phyloP scores from a whole-genome alignment of 1,140 invertebrate genomes.

The Trachymyrmex septentrionalis region DNA sequence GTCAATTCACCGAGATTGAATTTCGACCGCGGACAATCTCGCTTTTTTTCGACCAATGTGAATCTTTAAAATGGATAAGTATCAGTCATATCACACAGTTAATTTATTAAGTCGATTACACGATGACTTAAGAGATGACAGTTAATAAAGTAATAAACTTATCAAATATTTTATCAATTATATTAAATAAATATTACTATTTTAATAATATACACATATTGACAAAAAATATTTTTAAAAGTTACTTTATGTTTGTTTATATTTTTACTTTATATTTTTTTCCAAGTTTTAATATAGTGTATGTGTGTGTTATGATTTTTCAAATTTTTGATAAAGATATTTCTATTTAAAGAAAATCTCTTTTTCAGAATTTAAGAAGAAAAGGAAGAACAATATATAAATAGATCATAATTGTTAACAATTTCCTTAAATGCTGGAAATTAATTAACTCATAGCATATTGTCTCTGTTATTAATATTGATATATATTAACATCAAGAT shows the following conservation, averaged over 20 bases:
- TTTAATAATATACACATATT: not conserved
- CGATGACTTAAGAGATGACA: not conserved
- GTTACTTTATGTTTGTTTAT: too few relatives aligned
- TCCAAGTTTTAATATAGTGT: not conserved
- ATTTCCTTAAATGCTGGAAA: conserved; percentile 4
- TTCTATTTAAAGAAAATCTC: not conserved
- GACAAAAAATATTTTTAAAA: not conserved
- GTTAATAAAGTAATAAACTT: not conserved
- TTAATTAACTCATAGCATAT: not conserved
- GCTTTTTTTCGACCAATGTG: not conserved
- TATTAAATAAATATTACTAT: not conserved
- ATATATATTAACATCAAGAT: not conserved
- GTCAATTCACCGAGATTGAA: conserved; percentile 37
- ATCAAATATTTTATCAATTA: not conserved
- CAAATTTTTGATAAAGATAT: not conserved
- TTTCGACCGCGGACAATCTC: conserved; percentile 9
- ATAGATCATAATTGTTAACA: not conserved
- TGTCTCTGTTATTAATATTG: not conserved
- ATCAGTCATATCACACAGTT: not conserved
- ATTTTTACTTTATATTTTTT: too few relatives aligned
- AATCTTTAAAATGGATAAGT: conserved; percentile 1
- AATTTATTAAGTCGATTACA: conserved; percentile 11
- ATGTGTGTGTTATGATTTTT: not conserved
- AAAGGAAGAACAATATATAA: not conserved
- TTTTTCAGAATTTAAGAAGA: not conserved